A percentile compares a stretch with the other conserved stretches of the same genome.
Conservation (phyloP, 2,113 vertebrate species). For the Crotophaga sulcirostris region DNA sequence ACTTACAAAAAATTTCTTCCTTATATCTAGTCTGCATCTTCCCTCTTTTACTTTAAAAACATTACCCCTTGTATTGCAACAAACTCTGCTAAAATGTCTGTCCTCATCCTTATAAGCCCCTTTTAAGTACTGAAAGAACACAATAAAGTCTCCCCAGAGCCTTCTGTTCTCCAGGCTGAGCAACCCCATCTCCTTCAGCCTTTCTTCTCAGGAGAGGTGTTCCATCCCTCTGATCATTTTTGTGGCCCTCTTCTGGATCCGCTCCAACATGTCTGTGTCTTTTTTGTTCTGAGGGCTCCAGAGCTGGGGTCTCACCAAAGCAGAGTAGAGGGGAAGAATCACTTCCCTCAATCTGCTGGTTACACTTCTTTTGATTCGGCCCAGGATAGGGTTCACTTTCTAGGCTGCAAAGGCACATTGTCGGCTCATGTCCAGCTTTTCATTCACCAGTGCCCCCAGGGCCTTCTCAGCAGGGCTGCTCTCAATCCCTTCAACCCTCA, state of each 20-base stretch:
- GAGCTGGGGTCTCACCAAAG: not conserved
- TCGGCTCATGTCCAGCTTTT: not conserved
- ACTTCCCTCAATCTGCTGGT: not conserved
- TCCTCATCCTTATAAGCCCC: rapidly evolving
- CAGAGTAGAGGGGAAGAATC: not conserved
- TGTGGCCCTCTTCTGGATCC: rapidly evolving
- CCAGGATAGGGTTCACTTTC: rapidly evolving
- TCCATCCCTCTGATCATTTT: not conserved
- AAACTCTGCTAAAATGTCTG: rapidly evolving
- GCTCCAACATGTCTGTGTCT: not conserved
- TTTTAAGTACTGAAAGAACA: not conserved
- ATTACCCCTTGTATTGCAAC: not conserved
- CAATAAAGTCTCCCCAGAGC: rapidly evolving
- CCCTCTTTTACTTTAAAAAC: not conserved
- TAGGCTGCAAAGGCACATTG: rapidly evolving
- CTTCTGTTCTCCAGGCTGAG: not conserved
- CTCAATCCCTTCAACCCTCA: not conserved
- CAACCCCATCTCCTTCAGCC: not conserved
- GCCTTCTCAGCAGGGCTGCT: not conserved
- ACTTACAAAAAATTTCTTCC: too few relatives aligned
- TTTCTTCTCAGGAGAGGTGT: rapidly evolving
- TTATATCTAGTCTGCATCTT: not conserved
- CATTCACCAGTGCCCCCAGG: not conserved
- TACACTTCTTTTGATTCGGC: not conserved
- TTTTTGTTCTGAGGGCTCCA: not conserved